Evolutionary conservation across 2,797 vertebrate genomes (phyloP), one percentile per base, ranked within the genome.

Genomic region (Amblyraja radiata): DNA sequence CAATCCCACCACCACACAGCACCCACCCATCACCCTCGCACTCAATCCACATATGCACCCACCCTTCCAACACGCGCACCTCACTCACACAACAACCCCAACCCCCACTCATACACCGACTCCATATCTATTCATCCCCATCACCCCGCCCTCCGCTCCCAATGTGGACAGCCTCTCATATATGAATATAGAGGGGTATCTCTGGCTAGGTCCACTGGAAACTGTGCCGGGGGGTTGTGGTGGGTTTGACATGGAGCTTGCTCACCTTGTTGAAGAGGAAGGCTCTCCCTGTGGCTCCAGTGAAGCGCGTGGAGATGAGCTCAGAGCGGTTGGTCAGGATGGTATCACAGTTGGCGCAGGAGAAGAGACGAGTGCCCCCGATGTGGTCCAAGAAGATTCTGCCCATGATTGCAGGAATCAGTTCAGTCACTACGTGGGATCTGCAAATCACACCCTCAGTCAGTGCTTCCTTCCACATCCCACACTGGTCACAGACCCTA

Each of bases 361-460:
- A 99, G 95, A 99, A 99, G 94, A 99, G 97, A 86, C 98, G 98
- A 46, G 99, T 99, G 93, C 98, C 98, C 0, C 98, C 98, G 5
- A 99, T 99, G 94, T 99, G 99, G 96, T 99, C 99, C 96, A 99
- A 96, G 95, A 99, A 99, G 96, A 99, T 99, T 93, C 99, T 97
- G 78, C 98, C 99, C 99, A 99, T 99, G 94, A 95, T 97, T 23
- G 14, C 46, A 5, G 58, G 7, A 23, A 28, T 13, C n/a, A 2
- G 63, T 28, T 65, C 63, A n/a, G 84, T 16, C 7, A 6, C 11
- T 6, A 46, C 2, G 23, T 25, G 32, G 10, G 92, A 58, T 58
- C 80, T 83, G 23, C 21, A 18, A 39, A 81, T 71, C 68, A 71
- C 68, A 71, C 13, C 68, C 18, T 3, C 1, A 18, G 68, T 71